Evolutionary conservation across 2,888 invertebrate genomes (phyloP), one percentile per base, ranked within the genome.

Genomic region (Macrostomum cliftonense): DNA sequence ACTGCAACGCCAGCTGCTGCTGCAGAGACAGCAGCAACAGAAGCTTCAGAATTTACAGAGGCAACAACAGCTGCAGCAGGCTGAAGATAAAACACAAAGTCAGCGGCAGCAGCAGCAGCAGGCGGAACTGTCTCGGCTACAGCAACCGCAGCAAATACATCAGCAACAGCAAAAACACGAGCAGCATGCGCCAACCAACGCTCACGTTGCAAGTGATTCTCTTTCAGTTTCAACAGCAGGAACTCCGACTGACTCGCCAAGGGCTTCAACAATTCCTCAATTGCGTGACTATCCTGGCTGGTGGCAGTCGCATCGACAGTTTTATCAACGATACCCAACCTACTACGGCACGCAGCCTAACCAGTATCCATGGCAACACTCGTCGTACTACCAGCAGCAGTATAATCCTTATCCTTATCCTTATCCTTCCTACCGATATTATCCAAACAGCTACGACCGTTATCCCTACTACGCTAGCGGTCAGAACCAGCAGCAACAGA

Each of bases 121-220:
- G 44, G 53, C 11, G 17, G 52, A 19, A 38, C 45, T 13, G 43
- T 43, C 21, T 28, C 54, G 53, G 53, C 19, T 76, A 75, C 36
- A 68, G 70, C 12, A 11, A 78, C 78, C 62, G 62, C 78, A 14
- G 78, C 78, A 62, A 78, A 78, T 1, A 77, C 78, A 42, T 77
- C 78, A 4, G 38, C 40, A 43, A n/a, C 14, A n/a, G 46, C 46
- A 42, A 17, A 2, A 14, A 17, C 16, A 14, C 4, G 5, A 42
- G n/a, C n/a, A 16, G 21, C 40, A 42, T 7, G 5, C 4, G 28
- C 28, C 9, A 9, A 7, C 28, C 28, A 7, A 7, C 9, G 5
- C 5, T 7, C 28, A 4, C 28, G 5, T 7, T 4, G 9, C 9
- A 7, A 9, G 28, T 28, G 28, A 28, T 4, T 9, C 28, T 28